phyloP scores from a whole-genome alignment of 2,113 vertebrate genomes.

The Tyto alba region DNA sequence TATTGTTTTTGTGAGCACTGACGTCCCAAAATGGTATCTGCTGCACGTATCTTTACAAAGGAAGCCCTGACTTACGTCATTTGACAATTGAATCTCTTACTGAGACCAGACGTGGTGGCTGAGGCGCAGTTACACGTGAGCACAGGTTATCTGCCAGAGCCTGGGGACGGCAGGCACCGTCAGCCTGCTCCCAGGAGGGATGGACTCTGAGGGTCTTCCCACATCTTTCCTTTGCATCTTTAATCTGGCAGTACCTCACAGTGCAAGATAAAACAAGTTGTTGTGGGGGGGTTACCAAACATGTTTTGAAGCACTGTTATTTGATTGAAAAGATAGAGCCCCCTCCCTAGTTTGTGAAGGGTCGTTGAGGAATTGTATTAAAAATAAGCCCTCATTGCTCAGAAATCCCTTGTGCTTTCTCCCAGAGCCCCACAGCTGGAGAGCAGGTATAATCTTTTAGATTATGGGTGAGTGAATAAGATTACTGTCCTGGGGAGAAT shows the following conservation, averaged over 20 bases:
- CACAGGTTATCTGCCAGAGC: neutral
- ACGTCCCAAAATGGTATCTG: neutral
- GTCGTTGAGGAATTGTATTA: neutral
- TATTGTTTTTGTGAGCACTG: neutral
- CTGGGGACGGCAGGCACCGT: neutral
- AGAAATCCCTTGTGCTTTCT: neutral
- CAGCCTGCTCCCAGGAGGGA: neutral
- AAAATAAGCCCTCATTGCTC: neutral
- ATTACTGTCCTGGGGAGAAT: neutral
- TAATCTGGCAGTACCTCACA: neutral
- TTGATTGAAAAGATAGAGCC: neutral
- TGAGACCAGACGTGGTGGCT: neutral
- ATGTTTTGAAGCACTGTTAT: neutral
- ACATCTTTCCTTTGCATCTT: neutral
- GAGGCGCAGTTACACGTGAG: fast-evolving
- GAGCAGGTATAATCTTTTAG: neutral
- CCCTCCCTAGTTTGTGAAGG: neutral
- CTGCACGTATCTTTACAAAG: neutral
- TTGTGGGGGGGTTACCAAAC: fast-evolving
- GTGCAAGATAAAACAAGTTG: neutral
- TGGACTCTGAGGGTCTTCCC: neutral
- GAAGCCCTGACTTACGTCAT: neutral
- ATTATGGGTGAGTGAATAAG: neutral
- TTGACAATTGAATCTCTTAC: neutral
- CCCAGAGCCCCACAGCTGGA: neutral